Conservation (phyloP, 2,797 vertebrate species). For the Sebastiscus tertius region DNA sequence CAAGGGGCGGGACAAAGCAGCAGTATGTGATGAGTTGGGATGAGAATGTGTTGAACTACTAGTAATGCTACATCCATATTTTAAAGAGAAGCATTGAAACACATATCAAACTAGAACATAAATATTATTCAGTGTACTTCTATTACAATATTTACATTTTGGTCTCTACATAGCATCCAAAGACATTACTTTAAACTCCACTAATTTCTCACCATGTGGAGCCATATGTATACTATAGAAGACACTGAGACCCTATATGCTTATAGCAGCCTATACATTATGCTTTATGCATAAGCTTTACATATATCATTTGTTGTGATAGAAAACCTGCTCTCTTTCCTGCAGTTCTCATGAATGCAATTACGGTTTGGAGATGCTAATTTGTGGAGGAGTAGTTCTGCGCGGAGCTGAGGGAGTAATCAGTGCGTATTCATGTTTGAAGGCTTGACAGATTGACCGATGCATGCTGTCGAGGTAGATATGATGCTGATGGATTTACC, state of each 20-base stretch:
- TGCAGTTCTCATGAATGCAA: slow-evolving; percentile 66
- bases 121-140: neutral
- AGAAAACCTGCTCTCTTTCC: slow-evolving; percentile 54
- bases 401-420: slow-evolving; percentile 70
- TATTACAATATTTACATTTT: slow-evolving; percentile 7
- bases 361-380: slow-evolving; percentile 72
- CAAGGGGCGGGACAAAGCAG: too few species aligned
- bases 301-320: slow-evolving; percentile 48
- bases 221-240: neutral
- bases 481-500: slow-evolving; percentile 79
- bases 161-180: neutral
- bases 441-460: slow-evolving; percentile 77
- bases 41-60: too few species aligned
- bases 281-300: slow-evolving; percentile 17
- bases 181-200: neutral
- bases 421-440: slow-evolving; percentile 78
- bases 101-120: neutral
- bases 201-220: neutral
- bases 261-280: slow-evolving; percentile 33
- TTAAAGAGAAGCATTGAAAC: slow-evolving; percentile 10
- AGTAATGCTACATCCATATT: neutral
- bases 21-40: too few species aligned
- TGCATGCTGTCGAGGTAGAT: slow-evolving; percentile 71
- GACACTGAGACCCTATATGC: neutral
- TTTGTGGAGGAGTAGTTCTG: slow-evolving; percentile 65